phyloP scores from a whole-genome alignment of 1,140 invertebrate genomes.

The Aphaenogaster floridana region DNA sequence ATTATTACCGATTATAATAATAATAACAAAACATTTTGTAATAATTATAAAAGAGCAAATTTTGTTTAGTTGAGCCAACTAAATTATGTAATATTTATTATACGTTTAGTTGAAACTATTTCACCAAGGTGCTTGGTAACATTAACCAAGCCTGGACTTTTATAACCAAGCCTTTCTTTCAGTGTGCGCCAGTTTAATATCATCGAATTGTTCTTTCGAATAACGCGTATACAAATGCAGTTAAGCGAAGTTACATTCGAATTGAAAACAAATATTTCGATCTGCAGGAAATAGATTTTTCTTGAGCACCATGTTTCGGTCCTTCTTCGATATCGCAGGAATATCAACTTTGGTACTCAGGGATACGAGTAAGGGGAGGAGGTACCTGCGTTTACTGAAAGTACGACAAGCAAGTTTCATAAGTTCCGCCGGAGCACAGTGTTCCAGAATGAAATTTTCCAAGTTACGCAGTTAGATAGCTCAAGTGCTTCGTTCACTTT shows the following conservation, averaged over 20 bases:
- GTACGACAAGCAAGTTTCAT: slow-evolving; percentile 40
- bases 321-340: slow-evolving; percentile 15
- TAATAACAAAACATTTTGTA: too few species aligned
- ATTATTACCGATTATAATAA: too few species aligned
- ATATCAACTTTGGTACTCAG: slow-evolving; percentile 21
- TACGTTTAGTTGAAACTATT: too few species aligned
- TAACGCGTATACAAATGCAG: neutral
- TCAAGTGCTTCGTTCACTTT: slow-evolving; percentile 31
- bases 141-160: too few species aligned
- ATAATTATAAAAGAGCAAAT: too few species aligned
- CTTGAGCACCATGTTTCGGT: neutral
- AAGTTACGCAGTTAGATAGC: slow-evolving; percentile 30
- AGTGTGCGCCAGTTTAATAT: neutral
- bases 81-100: too few species aligned
- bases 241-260: neutral
- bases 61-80: too few species aligned
- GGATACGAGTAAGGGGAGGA: neutral
- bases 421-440: slow-evolving; percentile 21
- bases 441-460: slow-evolving; percentile 51
- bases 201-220: neutral
- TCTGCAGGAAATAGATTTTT: neutral
- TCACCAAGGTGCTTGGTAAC: too few species aligned
- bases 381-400: slow-evolving; percentile 21
- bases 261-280: slow-evolving; percentile 14
- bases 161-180: too few species aligned